These are phyloP conservation scores for Limnephilus marmoratus DNA, from an alignment of 2,888 invertebrate genomes.

Conservation along the genomic window DNA sequence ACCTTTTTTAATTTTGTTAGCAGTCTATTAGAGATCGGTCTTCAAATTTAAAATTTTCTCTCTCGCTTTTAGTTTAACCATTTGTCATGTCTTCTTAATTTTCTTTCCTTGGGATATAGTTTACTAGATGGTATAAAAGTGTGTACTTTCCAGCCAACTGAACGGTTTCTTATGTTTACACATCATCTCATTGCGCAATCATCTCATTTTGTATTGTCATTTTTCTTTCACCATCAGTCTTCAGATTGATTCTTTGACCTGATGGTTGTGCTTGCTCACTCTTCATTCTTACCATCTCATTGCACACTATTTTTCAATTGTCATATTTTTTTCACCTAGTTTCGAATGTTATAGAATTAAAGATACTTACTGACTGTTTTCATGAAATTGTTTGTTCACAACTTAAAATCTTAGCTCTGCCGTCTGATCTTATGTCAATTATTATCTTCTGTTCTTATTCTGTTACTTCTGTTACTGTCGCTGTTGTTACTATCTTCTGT, in stretches of 20 bases:
- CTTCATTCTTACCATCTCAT: neutral
- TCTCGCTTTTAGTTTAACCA: neutral
- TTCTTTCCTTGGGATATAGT: neutral
- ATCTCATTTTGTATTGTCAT: neutral
- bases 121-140: neutral
- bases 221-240: neutral
- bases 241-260: no score
- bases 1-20: no score
- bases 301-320: neutral
- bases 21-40: neutral
- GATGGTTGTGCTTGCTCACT: no score
- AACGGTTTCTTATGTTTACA: neutral
- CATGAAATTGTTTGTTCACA: neutral
- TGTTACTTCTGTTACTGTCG: no score
- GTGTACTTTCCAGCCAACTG: neutral
- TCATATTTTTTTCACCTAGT: neutral
- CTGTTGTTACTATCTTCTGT: neutral
- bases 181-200: neutral
- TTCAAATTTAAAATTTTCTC: no score
- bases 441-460: no score
- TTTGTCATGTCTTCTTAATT: neutral
- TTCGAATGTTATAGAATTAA: neutral
- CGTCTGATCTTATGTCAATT: no score
- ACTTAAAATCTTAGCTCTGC: neutral
- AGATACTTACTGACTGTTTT: neutral